Evolutionary conservation across 2,888 invertebrate genomes (phyloP).

Genomic region (Protodeltote pygarga): DNA sequence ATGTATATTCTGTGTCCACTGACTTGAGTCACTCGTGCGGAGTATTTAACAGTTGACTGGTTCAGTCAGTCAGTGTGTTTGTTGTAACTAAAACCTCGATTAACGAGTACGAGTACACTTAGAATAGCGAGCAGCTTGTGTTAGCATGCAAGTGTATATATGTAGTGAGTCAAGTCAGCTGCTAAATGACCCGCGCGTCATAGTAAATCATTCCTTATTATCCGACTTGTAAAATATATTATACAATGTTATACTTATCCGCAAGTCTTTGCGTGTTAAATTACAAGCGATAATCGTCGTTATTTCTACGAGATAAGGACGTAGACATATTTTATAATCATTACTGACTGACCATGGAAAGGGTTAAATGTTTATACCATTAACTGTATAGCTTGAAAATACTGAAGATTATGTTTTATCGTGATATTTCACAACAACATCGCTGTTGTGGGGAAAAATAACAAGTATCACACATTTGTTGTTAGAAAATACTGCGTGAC

Average conservation of each 20-base stretch:
- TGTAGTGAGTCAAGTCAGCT: background rate
- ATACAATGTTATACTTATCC: slow-evolving; percentile 10
- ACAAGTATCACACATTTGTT: too few relatives aligned
- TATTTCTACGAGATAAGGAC: background rate
- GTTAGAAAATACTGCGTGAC: too few relatives aligned
- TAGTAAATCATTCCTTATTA: slow-evolving; percentile 21
- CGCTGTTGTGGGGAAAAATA: too few relatives aligned
- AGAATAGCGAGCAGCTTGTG: too few relatives aligned
- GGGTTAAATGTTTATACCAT: too few relatives aligned
- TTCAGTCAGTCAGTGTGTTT: too few relatives aligned
- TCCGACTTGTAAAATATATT: slow-evolving; percentile 3
- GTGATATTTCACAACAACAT: too few relatives aligned
- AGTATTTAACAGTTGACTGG: background rate
- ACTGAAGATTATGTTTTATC: too few relatives aligned
- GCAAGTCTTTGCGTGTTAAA: background rate
- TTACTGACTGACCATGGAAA: background rate
- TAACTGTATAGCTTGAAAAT: too few relatives aligned
- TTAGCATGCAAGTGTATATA: background rate
- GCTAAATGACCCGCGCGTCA: slow-evolving; percentile 3
- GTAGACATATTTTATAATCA: background rate
- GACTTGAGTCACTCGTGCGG: background rate
- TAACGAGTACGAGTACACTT: too few relatives aligned
- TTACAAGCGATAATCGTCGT: slow-evolving; percentile 1
- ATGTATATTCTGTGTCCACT: slow-evolving; percentile 4
- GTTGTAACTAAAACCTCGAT: too few relatives aligned